These are phyloP conservation scores for Setophaga coronata DNA, from an alignment of 2,113 vertebrate species.

Conservation along the genomic window DNA sequence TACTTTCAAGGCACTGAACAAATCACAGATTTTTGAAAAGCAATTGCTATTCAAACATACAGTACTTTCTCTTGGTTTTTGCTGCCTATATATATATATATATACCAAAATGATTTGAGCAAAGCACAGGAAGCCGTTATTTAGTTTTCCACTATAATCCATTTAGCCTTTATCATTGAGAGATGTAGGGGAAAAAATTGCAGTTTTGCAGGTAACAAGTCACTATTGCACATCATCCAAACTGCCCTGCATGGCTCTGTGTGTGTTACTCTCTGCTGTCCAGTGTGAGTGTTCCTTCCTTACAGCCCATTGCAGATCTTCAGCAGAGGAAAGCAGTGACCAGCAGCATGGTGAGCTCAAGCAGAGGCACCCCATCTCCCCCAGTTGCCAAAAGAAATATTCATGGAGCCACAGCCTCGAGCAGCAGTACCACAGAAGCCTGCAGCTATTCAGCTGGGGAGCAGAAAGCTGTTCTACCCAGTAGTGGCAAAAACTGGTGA, in stretches of 20 bases:
- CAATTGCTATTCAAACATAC: not conserved
- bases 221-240: not conserved
- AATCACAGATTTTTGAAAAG: not conserved
- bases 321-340: not conserved
- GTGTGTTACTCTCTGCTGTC: not conserved
- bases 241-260: not conserved
- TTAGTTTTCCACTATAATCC: not conserved
- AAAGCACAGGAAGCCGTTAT: not conserved
- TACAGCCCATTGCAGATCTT: not conserved
- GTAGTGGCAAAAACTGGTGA: not conserved
- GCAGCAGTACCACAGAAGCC: not conserved
- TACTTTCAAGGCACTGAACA: not conserved
- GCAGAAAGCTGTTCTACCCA: not conserved
- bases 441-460: not conserved
- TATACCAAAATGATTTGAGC: not conserved
- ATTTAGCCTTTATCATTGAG: not conserved
- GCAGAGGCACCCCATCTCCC: not conserved
- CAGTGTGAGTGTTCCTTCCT: not conserved
- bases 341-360: not conserved
- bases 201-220: not conserved
- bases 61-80: not conserved
- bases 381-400: not conserved
- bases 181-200: not conserved
- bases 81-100: not conserved
- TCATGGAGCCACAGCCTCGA: rapidly evolving